phyloP scores from a whole-genome alignment of 2,113 vertebrate genomes.

The Gobio gobio region DNA sequence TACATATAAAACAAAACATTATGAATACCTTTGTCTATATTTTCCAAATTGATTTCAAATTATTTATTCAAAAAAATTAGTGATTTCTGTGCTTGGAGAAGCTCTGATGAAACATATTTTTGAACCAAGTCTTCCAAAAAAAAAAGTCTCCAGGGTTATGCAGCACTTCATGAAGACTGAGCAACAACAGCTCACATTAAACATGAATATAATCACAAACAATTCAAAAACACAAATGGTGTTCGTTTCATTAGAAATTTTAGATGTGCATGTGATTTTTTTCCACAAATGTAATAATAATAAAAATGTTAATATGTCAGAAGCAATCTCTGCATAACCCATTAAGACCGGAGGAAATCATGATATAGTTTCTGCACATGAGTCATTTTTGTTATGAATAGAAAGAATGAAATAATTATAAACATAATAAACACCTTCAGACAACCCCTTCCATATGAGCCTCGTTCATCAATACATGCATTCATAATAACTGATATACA shows the following conservation, averaged over 20 bases:
- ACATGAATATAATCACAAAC: not conserved
- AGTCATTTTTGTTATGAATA: not conserved
- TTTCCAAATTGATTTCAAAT: not conserved
- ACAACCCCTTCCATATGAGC: not conserved
- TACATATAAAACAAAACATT: not conserved
- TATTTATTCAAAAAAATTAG: not conserved
- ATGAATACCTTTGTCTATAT: not conserved
- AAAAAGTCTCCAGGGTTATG: slow-evolving; percentile 17
- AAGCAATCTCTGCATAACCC: slow-evolving; percentile 39
- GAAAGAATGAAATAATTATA: not conserved
- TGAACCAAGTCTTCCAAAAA: slow-evolving; percentile 20
- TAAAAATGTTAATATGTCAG: not conserved
- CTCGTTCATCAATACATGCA: not conserved
- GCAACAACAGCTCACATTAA: not conserved
- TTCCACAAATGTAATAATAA: not conserved
- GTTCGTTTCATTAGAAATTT: not conserved
- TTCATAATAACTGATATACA: not conserved
- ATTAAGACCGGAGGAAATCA: slow-evolving; percentile 12
- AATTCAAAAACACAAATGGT: not conserved
- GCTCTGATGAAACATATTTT: slow-evolving; percentile 6
- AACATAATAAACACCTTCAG: not conserved
- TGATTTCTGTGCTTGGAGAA: not conserved
- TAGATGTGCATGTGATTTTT: not conserved
- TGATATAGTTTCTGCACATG: not conserved
- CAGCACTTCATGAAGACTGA: not conserved